Percentiles rank a stretch among this genome's conserved stretches.
Conservation (phyloP, 2,888 invertebrate genomes). For the Diaprepes abbreviatus region DNA sequence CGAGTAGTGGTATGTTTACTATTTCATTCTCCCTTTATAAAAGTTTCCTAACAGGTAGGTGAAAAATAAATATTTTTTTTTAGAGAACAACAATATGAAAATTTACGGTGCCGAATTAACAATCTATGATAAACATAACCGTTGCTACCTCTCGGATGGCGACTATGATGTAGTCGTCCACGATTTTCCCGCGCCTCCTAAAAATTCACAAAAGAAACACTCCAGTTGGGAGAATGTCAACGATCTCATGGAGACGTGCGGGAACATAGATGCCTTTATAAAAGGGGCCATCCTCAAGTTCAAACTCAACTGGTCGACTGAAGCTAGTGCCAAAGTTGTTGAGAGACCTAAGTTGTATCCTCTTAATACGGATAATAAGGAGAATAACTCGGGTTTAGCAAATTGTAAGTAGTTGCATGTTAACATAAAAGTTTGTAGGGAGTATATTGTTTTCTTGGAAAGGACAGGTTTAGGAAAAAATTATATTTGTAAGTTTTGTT, state of each 20-base stretch:
- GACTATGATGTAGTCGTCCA: constrained; percentile 91
- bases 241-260: constrained; percentile 68
- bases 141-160: constrained; percentile 88
- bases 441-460: too few species aligned
- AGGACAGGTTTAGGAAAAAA: too few species aligned
- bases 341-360: constrained; percentile 75
- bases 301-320: constrained; percentile 86
- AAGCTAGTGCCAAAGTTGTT: constrained; percentile 76
- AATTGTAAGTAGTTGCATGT: constrained; percentile 56
- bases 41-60: too few species aligned
- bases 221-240: constrained; percentile 80
- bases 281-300: constrained; percentile 87
- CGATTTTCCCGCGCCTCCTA: constrained; percentile 72
- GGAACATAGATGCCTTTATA: constrained; percentile 76
- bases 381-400: constrained; percentile 62
- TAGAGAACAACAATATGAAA: constrained; percentile 52
- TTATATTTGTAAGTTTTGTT: too few species aligned
- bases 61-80: constrained; percentile 8
- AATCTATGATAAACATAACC: constrained; percentile 90
- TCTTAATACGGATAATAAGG: constrained; percentile 63
- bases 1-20: constrained; percentile 59
- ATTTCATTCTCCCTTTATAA: too few species aligned
- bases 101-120: constrained; percentile 85
- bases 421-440: too few species aligned
- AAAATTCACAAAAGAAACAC: constrained; percentile 77